Base-by-base conservation (phyloP, 2,797 vertebrate genomes). In the Tauraco hartlaubi region DNA sequence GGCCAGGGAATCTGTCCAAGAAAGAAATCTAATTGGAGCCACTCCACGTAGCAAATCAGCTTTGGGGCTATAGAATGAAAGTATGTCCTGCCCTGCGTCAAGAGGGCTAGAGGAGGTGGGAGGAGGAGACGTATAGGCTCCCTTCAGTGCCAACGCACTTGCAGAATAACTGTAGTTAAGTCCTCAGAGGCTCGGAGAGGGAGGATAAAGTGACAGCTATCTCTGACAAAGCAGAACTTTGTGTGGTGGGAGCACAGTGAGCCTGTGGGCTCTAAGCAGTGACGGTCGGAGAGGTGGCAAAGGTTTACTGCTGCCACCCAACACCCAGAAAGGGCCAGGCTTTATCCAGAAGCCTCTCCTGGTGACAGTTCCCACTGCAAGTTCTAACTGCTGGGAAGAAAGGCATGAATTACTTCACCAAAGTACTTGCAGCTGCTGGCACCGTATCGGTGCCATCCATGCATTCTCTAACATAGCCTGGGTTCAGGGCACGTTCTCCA, bases 1-100 rank as follows among this genome's bases (percentile, higher is more conserved):
- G 92, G n/a, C 79, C 79, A 91, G 94, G 94, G 92, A 94, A 92
- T 61, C 48, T 43, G 67, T 76, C 92, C 96, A 97, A 85, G 92
- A 76, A 77, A 88, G 66, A 78, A 86, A 95, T 92, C 79, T 92
- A 67, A 82, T 63, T 59, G 85, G 44, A 95, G 85, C 59, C 1
- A 52, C 88, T 95, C 88, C 95, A 67, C 73, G 61, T 28, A 44
- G 76, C 63, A 92, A 95, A 95, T 81, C 95, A 85, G 91, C 93
- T 95, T 92, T 93, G 90, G 54, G 69, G 61, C 75, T 90, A 7
- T 8, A 84, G 85, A 37, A 84, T 52, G 55, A 76, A 87, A 80
- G 48, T 76, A 39, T 15, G 63, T 73, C 52, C 79, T 95, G 85
- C 48, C 73, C 66, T 51, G n/a, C 35, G 26, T 59, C 83, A 72